Percentiles rank a stretch among this genome's conserved stretches.
Evolutionary conservation across 2,888 invertebrate species (phyloP).

Genomic region (Drosophila anomalata): DNA sequence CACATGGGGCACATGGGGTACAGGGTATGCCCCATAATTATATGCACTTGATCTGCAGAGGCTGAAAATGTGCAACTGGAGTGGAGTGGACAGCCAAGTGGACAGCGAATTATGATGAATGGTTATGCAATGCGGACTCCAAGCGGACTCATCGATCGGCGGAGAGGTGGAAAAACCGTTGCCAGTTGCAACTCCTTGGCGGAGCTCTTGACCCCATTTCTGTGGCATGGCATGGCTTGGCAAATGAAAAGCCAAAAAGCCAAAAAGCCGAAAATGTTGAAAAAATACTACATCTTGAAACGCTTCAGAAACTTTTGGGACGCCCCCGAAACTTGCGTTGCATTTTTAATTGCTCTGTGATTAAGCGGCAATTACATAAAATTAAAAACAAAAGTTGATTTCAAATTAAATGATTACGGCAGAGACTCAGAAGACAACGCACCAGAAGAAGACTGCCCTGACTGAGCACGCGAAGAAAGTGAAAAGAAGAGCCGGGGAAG

Average conservation of each 20-base stretch:
- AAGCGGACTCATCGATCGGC: conserved; percentile 28
- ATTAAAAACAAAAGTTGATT: conserved; percentile 62
- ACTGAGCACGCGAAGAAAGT: conserved; percentile 55
- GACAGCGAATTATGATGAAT: conserved; percentile 71
- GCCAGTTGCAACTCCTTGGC: conserved; percentile 42
- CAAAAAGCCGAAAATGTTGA: conserved; percentile 17
- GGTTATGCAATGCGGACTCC: conserved; percentile 58
- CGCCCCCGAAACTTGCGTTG: conserved; percentile 53
- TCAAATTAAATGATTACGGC: conserved; percentile 75
- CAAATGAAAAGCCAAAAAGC: conserved; percentile 35
- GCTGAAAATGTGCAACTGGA: conserved; percentile 65
- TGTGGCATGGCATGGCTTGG: conserved; percentile 13
- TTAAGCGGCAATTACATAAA: conserved; percentile 75
- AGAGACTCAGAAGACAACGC: conserved; percentile 26
- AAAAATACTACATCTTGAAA: conserved; percentile 29
- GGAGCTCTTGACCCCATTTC: conserved; percentile 68
- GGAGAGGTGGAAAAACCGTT: conserved; percentile 33
- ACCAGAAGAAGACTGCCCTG: conserved; percentile 2
- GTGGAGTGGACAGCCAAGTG: conserved; percentile 70
- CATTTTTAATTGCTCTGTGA: conserved; percentile 73
- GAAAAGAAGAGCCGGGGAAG: conserved; percentile 32
- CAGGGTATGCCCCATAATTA: conserved; percentile 41
- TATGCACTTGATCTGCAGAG: conserved; percentile 65
- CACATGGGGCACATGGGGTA: not conserved
- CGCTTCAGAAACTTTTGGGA: conserved; percentile 39